Evolutionary conservation across 2,797 vertebrate species (phyloP).

Genomic region (Esox masquinongy): DNA sequence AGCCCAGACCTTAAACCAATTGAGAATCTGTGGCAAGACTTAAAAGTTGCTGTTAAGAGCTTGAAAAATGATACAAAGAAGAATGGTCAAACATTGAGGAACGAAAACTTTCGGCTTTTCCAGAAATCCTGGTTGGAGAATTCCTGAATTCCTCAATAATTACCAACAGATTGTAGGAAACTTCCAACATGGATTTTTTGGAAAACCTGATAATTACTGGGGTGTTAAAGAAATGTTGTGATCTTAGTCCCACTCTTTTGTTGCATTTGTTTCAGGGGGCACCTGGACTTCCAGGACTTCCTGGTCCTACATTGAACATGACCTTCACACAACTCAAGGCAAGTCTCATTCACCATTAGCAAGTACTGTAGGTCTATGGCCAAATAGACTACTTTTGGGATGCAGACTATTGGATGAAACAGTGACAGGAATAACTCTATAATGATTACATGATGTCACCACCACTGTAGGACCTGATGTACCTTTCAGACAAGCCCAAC

Average conservation of each 20-base stretch:
- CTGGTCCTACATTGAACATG: constrained; percentile 68
- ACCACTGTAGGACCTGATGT: constrained; percentile 69
- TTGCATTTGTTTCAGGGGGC: constrained; percentile 73
- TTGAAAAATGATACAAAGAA: too few relatives aligned
- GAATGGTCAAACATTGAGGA: too few relatives aligned
- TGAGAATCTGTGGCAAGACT: too few relatives aligned
- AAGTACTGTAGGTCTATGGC: background rate
- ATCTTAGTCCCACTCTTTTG: constrained; percentile 2
- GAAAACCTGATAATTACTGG: background rate
- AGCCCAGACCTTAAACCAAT: too few relatives aligned
- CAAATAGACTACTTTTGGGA: background rate
- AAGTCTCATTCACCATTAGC: constrained; percentile 29
- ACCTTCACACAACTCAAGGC: constrained; percentile 79
- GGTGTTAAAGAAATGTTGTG: background rate
- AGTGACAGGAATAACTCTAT: background rate
- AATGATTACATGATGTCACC: background rate
- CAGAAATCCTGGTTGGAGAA: background rate
- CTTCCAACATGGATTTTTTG: background rate
- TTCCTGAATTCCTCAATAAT: background rate
- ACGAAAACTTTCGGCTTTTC: background rate
- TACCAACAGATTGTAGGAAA: background rate
- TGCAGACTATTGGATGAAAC: background rate
- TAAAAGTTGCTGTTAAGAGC: too few relatives aligned
- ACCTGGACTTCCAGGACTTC: constrained; percentile 79
- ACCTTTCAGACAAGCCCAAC: constrained; percentile 77